phyloP scores from a whole-genome alignment of 2,113 vertebrate species.

The Chionomys nivalis region DNA sequence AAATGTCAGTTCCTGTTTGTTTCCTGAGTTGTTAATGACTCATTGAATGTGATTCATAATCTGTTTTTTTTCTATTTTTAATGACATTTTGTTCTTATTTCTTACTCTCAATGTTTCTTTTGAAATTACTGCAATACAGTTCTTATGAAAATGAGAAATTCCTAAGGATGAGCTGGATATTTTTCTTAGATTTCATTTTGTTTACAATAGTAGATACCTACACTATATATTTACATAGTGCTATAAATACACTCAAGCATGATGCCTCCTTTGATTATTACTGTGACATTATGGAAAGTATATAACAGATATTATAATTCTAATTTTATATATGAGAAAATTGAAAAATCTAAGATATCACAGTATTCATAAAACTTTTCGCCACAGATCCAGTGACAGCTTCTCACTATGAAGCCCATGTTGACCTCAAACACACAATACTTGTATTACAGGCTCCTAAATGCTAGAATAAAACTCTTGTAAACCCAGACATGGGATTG shows the following conservation, averaged over 20 bases:
- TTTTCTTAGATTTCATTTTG: constrained; percentile 32
- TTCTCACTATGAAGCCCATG: neutral
- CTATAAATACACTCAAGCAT: neutral
- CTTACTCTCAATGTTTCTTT: constrained; percentile 40
- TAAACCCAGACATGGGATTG: neutral
- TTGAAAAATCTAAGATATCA: neutral
- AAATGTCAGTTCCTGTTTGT: constrained; percentile 17
- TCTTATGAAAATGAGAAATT: constrained; percentile 48
- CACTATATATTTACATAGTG: neutral
- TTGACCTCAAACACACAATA: neutral
- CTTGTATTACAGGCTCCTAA: neutral
- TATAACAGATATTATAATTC: neutral
- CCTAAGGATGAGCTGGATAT: neutral
- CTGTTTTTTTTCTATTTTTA: constrained; percentile 54
- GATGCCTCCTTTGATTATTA: constrained; percentile 45
- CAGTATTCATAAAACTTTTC: constrained; percentile 13
- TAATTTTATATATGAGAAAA: neutral
- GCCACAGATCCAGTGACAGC: neutral
- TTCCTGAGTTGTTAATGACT: constrained; percentile 69
- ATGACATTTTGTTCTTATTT: constrained; percentile 47
- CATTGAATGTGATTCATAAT: constrained; percentile 69
- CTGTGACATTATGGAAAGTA: neutral
- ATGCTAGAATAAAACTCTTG: neutral
- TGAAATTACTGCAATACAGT: constrained; percentile 43
- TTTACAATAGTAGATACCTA: neutral